phyloP scores from a whole-genome alignment of 2,113 vertebrate genomes.

The Phoxinus phoxinus region DNA sequence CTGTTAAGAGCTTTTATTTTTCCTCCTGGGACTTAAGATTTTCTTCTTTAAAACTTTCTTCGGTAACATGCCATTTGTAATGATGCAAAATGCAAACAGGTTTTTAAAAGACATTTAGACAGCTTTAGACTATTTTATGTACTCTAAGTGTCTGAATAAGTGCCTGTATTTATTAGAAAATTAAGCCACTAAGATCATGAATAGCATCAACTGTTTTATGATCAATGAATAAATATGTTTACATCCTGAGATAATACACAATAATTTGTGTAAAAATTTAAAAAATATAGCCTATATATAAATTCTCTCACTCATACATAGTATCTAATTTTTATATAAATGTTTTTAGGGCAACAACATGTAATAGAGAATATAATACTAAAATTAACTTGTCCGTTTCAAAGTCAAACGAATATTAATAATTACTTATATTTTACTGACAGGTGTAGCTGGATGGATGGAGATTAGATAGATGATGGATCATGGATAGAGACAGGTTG shows the following conservation, averaged over 20 bases:
- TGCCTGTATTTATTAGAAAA: background rate
- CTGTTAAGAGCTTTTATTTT: background rate
- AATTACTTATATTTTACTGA: background rate
- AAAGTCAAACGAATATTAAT: background rate
- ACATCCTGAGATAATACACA: background rate
- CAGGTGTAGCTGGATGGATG: rapidly evolving
- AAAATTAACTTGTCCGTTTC: background rate
- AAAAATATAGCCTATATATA: background rate
- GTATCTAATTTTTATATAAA: background rate
- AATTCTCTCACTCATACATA: background rate
- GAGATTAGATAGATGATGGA: no score
- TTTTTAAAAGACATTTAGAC: no score
- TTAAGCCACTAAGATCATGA: background rate
- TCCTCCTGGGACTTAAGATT: background rate
- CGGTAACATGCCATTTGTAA: no score
- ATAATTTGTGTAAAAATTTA: background rate
- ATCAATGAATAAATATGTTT: background rate
- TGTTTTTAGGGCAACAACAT: background rate
- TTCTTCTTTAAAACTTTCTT: no score
- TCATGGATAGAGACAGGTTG: no score
- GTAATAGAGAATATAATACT: background rate
- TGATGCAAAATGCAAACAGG: no score
- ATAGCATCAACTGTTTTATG: background rate
- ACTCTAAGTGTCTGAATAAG: no score
- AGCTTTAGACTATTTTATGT: no score